Conservation (phyloP, 2,113 vertebrate species). For the Tachycineta bicolor region DNA sequence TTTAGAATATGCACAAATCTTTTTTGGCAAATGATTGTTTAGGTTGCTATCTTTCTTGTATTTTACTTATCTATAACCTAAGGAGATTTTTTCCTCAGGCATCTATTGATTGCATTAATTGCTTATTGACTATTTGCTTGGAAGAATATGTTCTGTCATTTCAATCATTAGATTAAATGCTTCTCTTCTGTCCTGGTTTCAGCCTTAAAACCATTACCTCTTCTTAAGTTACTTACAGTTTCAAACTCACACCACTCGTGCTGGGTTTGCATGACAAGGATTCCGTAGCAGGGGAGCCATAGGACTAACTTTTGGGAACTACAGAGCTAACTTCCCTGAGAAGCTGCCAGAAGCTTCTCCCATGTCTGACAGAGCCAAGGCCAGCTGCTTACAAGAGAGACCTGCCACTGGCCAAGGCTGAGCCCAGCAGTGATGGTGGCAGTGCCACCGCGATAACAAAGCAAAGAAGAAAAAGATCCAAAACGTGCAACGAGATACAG, state of each 20-base stretch:
- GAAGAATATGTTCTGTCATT: not conserved
- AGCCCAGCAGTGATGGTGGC: not conserved
- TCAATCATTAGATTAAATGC: not conserved
- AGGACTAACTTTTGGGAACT: not conserved
- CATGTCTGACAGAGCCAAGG: not conserved
- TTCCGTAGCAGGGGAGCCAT: not conserved
- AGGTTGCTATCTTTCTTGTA: not conserved
- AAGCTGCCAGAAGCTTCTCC: not conserved
- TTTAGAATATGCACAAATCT: not conserved
- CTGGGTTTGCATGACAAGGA: not conserved
- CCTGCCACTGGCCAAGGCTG: fast-evolving
- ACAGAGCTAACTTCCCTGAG: not conserved
- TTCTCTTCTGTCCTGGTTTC: not conserved
- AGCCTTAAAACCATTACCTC: not conserved
- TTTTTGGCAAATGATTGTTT: not conserved
- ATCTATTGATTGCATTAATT: not conserved
- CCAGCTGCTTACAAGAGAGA: not conserved
- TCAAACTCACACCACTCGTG: not conserved
- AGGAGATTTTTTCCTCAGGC: not conserved
- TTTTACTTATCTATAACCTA: not conserved
- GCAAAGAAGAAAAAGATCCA: not conserved
- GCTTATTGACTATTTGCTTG: not conserved
- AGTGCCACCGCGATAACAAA: fast-evolving
- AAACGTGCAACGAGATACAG: not conserved
- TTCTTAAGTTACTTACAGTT: not conserved